Percentiles rank a stretch among this genome's conserved stretches.
These are phyloP conservation scores for Rhynchopsitta pachyrhyncha DNA, from an alignment of 2,113 vertebrate species.

Conservation along the genomic window DNA sequence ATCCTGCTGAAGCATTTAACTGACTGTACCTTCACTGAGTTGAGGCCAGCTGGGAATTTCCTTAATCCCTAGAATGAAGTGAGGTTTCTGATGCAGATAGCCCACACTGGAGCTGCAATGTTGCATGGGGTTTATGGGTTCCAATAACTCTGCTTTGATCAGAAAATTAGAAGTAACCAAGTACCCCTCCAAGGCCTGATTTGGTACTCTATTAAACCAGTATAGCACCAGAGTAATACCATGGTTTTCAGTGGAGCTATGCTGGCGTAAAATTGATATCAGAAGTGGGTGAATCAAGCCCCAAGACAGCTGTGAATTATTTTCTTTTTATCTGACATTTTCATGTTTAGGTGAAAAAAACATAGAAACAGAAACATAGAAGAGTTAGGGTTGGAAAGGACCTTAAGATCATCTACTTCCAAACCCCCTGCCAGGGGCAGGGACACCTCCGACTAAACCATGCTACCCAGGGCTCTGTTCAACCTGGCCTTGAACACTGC, in stretches of 20 bases:
- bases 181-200: not conserved
- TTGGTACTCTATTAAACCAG: conserved; percentile 4
- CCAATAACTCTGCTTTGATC: conserved; percentile 55
- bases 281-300: not conserved
- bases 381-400: too few species aligned
- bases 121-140: conserved; percentile 27
- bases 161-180: conserved; percentile 53
- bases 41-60: conserved; percentile 34
- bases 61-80: not conserved
- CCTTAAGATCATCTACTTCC: too few species aligned
- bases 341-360: not conserved
- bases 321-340: conserved; percentile 19
- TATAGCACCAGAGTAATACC: not conserved
- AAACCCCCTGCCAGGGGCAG: too few species aligned
- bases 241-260: not conserved
- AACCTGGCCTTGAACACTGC: too few species aligned
- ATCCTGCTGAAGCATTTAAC: not conserved
- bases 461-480: too few species aligned
- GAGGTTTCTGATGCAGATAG: conserved; percentile 8
- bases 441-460: too few species aligned
- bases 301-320: not conserved
- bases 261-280: not conserved
- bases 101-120: conserved; percentile 31
- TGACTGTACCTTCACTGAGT: not conserved
- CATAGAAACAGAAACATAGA: too few species aligned